Conservation (phyloP, 2,113 vertebrate genomes). For the Burhinus oedicnemus region DNA sequence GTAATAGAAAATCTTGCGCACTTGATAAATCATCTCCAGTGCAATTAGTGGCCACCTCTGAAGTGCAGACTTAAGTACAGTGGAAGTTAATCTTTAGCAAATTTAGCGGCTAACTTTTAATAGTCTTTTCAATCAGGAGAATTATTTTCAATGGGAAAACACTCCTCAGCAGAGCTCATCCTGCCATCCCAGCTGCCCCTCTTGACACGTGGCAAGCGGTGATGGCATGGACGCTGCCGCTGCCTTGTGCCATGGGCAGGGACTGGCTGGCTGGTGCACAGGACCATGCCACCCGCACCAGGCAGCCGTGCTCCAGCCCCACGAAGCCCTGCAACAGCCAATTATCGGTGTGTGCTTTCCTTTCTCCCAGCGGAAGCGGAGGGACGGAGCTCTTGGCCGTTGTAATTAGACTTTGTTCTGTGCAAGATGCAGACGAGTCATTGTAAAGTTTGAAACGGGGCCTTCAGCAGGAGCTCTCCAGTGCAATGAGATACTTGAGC, state of each 20-base stretch:
- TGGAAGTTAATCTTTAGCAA: constrained; percentile 67
- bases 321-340: neutral
- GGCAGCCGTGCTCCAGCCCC: neutral
- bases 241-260: neutral
- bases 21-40: constrained; percentile 80
- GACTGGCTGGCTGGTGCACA: neutral
- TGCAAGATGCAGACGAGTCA: rapidly evolving
- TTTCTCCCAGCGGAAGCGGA: rapidly evolving
- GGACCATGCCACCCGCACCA: rapidly evolving
- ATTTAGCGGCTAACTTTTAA: constrained; percentile 50
- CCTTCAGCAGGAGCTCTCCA: neutral
- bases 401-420: neutral
- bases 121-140: constrained; percentile 80
- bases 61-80: constrained; percentile 60
- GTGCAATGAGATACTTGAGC: neutral
- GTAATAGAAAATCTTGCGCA: constrained; percentile 69
- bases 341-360: rapidly evolving
- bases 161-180: neutral
- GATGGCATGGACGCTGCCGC: neutral
- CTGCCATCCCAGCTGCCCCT: neutral
- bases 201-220: neutral
- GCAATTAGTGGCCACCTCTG: constrained; percentile 76
- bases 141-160: constrained; percentile 40
- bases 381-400: neutral
- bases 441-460: neutral